These are phyloP conservation scores for Pycnonotus jocosus DNA, from an alignment of 2,113 vertebrate genomes.

Conservation along the genomic window DNA sequence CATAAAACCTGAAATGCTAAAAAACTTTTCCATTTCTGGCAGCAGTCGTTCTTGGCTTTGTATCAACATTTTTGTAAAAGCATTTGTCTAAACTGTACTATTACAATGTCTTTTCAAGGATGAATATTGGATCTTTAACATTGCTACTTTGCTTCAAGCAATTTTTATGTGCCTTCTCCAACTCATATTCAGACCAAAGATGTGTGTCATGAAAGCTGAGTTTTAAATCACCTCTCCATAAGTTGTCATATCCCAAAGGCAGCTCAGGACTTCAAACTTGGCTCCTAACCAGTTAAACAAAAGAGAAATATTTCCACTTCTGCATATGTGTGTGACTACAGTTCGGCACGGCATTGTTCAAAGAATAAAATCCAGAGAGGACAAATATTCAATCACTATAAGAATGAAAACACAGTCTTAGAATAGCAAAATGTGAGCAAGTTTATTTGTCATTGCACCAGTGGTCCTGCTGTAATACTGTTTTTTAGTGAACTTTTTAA, in stretches of 20 bases:
- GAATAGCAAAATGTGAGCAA: background rate
- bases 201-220: background rate
- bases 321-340: background rate
- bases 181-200: background rate
- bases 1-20: background rate
- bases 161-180: background rate
- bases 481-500: background rate
- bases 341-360: background rate
- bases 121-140: background rate
- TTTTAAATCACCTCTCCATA: background rate
- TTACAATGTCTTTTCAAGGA: background rate
- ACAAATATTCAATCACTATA: background rate
- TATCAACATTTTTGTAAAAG: background rate
- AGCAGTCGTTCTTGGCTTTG: background rate
- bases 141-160: background rate
- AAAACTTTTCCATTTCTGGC: background rate
- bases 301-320: background rate
- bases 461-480: background rate
- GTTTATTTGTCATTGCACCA: background rate
- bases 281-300: background rate
- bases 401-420: background rate
- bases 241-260: background rate
- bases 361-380: background rate
- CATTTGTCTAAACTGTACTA: background rate
- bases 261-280: background rate